These are phyloP conservation scores for Anguilla pacifica DNA, from an alignment of 2,797 vertebrate species.

Conservation along the genomic window DNA sequence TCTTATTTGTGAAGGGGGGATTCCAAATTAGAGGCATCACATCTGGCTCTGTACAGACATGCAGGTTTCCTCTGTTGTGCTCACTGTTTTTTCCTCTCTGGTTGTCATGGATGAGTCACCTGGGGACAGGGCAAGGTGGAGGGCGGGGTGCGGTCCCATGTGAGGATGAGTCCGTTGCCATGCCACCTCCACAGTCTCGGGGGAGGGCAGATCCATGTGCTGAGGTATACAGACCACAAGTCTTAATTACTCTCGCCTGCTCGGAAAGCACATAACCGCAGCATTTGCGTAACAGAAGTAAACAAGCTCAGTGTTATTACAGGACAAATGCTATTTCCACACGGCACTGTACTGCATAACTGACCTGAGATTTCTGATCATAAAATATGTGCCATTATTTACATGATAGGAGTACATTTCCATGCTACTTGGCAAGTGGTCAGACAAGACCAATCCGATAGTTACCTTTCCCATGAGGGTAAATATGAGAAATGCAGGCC, in stretches of 20 bases:
- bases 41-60: background rate
- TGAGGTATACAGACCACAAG: slow-evolving; percentile 2
- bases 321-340: background rate
- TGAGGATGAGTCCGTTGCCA: slow-evolving; percentile 73
- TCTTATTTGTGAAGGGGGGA: background rate
- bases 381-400: background rate
- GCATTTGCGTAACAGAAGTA: background rate
- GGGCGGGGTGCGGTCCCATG: slow-evolving; percentile 76
- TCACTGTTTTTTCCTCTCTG: background rate
- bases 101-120: background rate
- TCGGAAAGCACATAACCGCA: background rate
- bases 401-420: background rate
- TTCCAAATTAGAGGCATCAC: background rate
- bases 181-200: slow-evolving; percentile 76
- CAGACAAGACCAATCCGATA: background rate
- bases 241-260: background rate
- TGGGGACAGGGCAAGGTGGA: background rate
- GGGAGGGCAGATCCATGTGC: slow-evolving; percentile 52
- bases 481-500: background rate
- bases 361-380: background rate
- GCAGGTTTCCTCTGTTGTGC: background rate
- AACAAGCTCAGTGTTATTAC: background rate
- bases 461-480: background rate
- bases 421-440: background rate
- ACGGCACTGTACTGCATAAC: background rate